These are phyloP conservation scores for Monodelphis domestica DNA, from an alignment of 2,797 vertebrate species.

Conservation along the genomic window DNA sequence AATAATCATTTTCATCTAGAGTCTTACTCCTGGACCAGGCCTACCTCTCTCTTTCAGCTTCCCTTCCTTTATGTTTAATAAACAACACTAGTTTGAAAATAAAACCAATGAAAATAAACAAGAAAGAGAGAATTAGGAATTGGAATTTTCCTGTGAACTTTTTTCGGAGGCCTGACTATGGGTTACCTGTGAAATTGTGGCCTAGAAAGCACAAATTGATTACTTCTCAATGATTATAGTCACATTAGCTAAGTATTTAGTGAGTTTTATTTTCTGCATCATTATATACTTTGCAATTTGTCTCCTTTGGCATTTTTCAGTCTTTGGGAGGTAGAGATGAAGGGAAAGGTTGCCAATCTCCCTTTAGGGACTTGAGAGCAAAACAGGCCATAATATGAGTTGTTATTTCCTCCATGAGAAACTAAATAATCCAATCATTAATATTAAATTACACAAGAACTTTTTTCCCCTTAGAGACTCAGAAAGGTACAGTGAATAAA, in stretches of 20 bases:
- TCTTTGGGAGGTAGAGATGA: conserved; percentile 62
- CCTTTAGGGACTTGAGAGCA: conserved; percentile 62
- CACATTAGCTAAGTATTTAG: conserved; percentile 51
- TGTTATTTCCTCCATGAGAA: conserved; percentile 60
- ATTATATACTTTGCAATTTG: neutral
- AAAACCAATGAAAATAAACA: neutral
- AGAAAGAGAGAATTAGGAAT: conserved; percentile 7
- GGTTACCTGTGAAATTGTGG: conserved; percentile 48
- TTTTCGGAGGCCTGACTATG: conserved; percentile 14
- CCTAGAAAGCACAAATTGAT: conserved; percentile 54
- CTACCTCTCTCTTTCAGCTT: conserved; percentile 23
- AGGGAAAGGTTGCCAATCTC: conserved; percentile 50
- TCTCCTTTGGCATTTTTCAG: no score
- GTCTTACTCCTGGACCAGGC: neutral
- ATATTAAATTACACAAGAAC: conserved; percentile 62
- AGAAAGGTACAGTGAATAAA: neutral
- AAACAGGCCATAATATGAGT: conserved; percentile 62
- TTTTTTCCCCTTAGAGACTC: conserved; percentile 1
- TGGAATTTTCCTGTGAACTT: conserved; percentile 43
- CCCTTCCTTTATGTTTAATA: conserved; percentile 20
- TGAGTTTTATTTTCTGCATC: conserved; percentile 15
- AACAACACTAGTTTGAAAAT: neutral
- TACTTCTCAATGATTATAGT: conserved; percentile 46
- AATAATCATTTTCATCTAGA: neutral
- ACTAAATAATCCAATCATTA: conserved; percentile 55